These are phyloP conservation scores for Enoplosus armatus DNA, from an alignment of 2,797 vertebrate genomes.

Conservation along the genomic window DNA sequence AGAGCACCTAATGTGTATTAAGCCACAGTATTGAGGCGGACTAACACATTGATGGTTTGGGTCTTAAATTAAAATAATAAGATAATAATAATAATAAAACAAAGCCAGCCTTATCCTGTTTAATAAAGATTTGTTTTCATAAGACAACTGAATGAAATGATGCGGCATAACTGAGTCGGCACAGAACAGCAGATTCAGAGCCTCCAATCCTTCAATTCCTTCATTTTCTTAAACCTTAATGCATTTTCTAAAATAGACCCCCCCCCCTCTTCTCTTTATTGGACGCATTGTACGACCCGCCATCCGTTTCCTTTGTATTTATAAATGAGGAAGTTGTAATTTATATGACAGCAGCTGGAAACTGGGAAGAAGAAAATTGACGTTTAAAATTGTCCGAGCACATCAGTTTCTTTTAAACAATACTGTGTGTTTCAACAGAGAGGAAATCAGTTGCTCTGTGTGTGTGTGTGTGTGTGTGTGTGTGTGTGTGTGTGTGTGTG, in stretches of 20 bases:
- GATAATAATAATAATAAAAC: too few species aligned
- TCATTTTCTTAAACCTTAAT: too few species aligned
- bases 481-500: constrained; percentile 30
- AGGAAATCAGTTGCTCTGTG: constrained; percentile 51
- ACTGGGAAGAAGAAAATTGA: not conserved
- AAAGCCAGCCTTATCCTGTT: not conserved
- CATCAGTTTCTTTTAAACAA: not conserved
- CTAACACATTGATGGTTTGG: not conserved
- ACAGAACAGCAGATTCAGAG: not conserved
- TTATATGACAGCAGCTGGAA: not conserved
- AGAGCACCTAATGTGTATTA: too few species aligned
- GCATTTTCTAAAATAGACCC: too few species aligned
- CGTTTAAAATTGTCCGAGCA: not conserved
- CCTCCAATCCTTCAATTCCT: too few species aligned
- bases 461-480: constrained; percentile 17
- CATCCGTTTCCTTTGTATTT: not conserved
- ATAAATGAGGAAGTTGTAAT: not conserved
- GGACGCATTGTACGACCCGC: too few species aligned
- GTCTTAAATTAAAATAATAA: not conserved
- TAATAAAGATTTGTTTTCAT: too few species aligned
- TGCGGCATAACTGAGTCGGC: too few species aligned
- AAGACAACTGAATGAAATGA: not conserved
- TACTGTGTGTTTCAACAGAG: constrained; percentile 40
- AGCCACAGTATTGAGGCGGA: not conserved
- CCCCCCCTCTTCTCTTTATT: too few species aligned